Base-by-base conservation (phyloP, 2,113 vertebrate species). In the Nycticorax nycticorax region DNA sequence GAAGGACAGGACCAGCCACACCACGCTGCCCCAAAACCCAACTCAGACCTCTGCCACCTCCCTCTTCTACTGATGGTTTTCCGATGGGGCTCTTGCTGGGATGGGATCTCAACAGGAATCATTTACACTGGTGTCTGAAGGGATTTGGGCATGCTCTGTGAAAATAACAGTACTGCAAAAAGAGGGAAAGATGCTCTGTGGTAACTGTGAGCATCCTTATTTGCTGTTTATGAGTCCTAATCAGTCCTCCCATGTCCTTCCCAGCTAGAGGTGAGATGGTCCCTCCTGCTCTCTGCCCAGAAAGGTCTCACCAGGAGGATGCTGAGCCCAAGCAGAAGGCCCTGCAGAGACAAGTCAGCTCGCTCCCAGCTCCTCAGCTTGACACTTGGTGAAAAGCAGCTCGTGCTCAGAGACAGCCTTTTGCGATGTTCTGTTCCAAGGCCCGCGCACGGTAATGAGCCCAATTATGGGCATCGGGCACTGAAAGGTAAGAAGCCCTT, bases 401-500 rank as follows among this genome's bases (percentile, higher is more conserved):
- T 91, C 59, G 1, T 37, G 9, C 52, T 33, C 20, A 86, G 63
- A 76, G 47, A 19, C 30, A 80, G 89, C 72, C 22, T 94, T 89
- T 66, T 74, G 48, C 39, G 72, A 56, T 26, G 32, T 11, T 41
- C 67, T 5, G 14, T 57, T 57, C 67, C 80, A 76, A 89, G 41
- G 79, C 66, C 75, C 82, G 45, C 74, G 43, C 85, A 82, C 4
- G 12, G 60, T 88, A 85, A 67, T 45, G 37, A 80, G 66, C 35
- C 26, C 96, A 96, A 96, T 97, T 90, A 91, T 60, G 79, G 79
- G 47, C 37, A 92, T n/a, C 2, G 24, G 88, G 76, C 79, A 41
- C 41, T 68, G 66, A 75, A 89, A 95, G 89, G 79, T 92, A 95
- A 92, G 92, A 92, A 96, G 57, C 23, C 60, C 80, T 92, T 60